Evolutionary conservation across 2,888 invertebrate species (phyloP).

Genomic region (Calliscelio sp.): DNA sequence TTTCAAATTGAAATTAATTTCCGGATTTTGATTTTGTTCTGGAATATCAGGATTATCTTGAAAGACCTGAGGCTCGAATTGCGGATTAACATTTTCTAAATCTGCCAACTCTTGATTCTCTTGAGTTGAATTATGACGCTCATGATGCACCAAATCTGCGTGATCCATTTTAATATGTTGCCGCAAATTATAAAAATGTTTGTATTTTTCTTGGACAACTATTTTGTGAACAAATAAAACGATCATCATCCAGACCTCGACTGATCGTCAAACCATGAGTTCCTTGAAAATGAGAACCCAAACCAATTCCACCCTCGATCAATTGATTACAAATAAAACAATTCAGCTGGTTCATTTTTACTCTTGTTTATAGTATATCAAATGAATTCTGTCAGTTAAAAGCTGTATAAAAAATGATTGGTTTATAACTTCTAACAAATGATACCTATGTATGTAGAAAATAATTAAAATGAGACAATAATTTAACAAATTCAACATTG

Average conservation of each 20-base stretch:
- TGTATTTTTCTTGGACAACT: conserved; percentile 39
- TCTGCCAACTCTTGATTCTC: neutral
- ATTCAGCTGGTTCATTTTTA: conserved; percentile 25
- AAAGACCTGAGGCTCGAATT: conserved; percentile 11
- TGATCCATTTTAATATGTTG: conserved; percentile 51
- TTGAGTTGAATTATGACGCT: neutral
- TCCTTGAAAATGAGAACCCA: conserved; percentile 4
- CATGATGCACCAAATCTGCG: neutral
- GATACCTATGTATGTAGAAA: neutral
- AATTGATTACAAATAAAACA: conserved; percentile 27
- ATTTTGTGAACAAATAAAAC: conserved; percentile 57
- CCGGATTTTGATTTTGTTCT: conserved; percentile 26
- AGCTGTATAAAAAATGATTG: neutral
- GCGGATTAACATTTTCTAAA: conserved; percentile 22
- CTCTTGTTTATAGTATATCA: conserved; percentile 18
- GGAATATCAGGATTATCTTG: conserved; percentile 23
- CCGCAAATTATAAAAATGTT: conserved; percentile 48
- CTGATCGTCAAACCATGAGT: conserved; percentile 44
- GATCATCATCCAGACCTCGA: conserved; percentile 11
- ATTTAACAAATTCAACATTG: neutral
- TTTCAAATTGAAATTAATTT: conserved; percentile 26
- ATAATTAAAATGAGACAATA: neutral
- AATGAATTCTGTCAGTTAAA: neutral
- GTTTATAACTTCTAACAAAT: neutral
- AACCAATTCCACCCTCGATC: conserved; percentile 12